Evolutionary conservation across 2,113 vertebrate genomes (phyloP).

Genomic region (Suricata suricatta): DNA sequence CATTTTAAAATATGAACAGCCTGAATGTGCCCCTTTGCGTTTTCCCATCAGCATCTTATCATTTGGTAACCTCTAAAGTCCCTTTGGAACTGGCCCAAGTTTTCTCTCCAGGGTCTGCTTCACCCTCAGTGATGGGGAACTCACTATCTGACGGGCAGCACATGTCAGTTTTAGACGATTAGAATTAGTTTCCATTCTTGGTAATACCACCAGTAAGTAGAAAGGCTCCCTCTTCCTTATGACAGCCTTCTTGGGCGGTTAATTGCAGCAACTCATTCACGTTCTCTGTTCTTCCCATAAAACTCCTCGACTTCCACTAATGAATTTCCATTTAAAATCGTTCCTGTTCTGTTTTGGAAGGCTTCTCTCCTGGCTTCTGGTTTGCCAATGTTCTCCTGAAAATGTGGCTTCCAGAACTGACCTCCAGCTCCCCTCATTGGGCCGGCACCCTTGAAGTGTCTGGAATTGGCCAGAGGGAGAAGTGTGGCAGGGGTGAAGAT

Average conservation of each 20-base stretch:
- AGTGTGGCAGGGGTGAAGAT: not conserved
- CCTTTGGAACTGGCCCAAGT: not conserved
- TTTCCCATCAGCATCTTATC: constrained; percentile 38
- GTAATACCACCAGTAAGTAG: not conserved
- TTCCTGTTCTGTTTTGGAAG: constrained; percentile 11
- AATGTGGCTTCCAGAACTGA: constrained; percentile 43
- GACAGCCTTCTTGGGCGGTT: not conserved
- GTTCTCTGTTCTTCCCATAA: not conserved
- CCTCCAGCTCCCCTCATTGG: constrained; percentile 1
- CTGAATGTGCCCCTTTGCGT: not conserved
- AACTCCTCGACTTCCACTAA: not conserved
- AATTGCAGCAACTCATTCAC: constrained; percentile 12
- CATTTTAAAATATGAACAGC: not conserved
- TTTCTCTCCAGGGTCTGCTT: not conserved
- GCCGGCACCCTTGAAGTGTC: not conserved
- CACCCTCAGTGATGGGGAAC: not conserved
- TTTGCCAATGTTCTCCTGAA: not conserved
- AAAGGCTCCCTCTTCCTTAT: not conserved
- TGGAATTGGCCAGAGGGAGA: constrained; percentile 41
- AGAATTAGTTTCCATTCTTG: not conserved
- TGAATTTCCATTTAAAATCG: not conserved
- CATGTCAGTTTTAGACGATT: not conserved
- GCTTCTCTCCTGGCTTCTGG: constrained; percentile 37
- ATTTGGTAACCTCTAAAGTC: not conserved
- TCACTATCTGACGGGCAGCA: not conserved